Base-by-base conservation (phyloP, 2,113 vertebrate genomes). In the Notothenia rossii region DNA sequence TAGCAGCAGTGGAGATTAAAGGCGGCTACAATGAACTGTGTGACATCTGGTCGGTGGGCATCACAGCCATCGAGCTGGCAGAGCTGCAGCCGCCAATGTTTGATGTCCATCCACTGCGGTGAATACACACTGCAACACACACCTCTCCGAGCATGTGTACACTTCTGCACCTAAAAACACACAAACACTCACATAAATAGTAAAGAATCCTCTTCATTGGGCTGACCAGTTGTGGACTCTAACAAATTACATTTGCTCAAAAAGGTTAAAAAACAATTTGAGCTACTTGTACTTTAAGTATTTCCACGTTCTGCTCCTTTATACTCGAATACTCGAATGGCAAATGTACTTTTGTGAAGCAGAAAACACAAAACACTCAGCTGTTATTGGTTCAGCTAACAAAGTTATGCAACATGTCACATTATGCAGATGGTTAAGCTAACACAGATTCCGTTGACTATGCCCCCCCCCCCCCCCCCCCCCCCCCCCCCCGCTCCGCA, bases 11-110 rank as follows among this genome's bases (percentile, higher is more conserved):
- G 86, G 97, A 97, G 82, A 93, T 97, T 62, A 98, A 98, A 81
- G 97, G 97, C 0, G 97, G 97, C 13, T 98, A 98, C 89, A 97
- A 97, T 0, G 97, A 97, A 62, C 91, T 96, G 17, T 98, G 97
- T 64, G 97, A 98, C 72, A 92, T 98, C 88, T 98, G 97, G 97
- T 97, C 97, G 0, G 96, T 98, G 84, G 97, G 97, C 51, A 97
- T 98, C 92, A 98, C 97, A 0, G 97, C 97, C 46, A 97, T 98
- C 0, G 97, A 98, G 65, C 92, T 98, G n/a, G 96, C 96, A 0
- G 97, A 98, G 83, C 92, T 98, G 0, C 96, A 98, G 92, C 97
- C 97, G 0, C 97, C 97, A 0, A 66, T 98, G 76, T 98, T 98
- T 10, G 96, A 98, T 0, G 92, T 97, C n/a, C 97, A 98, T 73